Conservation (phyloP, 2,888 invertebrate species). For the Quadroppia sp. region DNA sequence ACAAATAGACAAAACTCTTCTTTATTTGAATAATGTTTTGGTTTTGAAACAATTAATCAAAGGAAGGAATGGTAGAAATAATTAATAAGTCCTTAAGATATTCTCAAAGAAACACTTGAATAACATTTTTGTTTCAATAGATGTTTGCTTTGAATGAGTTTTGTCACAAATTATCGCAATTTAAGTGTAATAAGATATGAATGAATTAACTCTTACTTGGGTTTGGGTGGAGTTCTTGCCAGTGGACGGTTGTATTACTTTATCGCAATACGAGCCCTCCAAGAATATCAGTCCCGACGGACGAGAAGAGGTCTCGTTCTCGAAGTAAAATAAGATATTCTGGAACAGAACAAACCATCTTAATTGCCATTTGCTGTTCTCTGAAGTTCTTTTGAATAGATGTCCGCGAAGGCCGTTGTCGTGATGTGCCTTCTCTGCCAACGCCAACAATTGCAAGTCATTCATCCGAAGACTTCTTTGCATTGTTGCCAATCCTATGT, state of each 20-base stretch:
- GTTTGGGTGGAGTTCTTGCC: constrained; percentile 45
- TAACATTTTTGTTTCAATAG: too few relatives aligned
- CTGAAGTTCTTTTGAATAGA: constrained; percentile 76
- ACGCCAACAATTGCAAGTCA: constrained; percentile 74
- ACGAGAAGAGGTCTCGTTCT: constrained; percentile 64
- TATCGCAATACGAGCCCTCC: constrained; percentile 82
- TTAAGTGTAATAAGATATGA: not conserved
- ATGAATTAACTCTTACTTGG: constrained; percentile 44
- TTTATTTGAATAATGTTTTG: too few relatives aligned
- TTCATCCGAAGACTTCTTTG: constrained; percentile 51
- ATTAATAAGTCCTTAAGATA: not conserved
- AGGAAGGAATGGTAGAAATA: too few relatives aligned
- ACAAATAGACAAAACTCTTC: too few relatives aligned
- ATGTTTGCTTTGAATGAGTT: not conserved
- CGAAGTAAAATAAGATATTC: constrained; percentile 87
- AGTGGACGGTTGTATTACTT: constrained; percentile 59
- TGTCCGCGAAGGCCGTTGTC: constrained; percentile 78
- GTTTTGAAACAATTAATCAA: too few relatives aligned
- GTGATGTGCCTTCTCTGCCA: constrained; percentile 78
- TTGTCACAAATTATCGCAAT: not conserved
- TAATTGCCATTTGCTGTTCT: constrained; percentile 79
- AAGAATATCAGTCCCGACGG: constrained; percentile 79
- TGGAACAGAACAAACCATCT: constrained; percentile 59
- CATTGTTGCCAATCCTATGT: not conserved
- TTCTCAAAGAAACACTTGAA: too few relatives aligned